Evolutionary conservation across 2,888 invertebrate genomes (phyloP).

Genomic region (Scaptomyza polygonia): DNA sequence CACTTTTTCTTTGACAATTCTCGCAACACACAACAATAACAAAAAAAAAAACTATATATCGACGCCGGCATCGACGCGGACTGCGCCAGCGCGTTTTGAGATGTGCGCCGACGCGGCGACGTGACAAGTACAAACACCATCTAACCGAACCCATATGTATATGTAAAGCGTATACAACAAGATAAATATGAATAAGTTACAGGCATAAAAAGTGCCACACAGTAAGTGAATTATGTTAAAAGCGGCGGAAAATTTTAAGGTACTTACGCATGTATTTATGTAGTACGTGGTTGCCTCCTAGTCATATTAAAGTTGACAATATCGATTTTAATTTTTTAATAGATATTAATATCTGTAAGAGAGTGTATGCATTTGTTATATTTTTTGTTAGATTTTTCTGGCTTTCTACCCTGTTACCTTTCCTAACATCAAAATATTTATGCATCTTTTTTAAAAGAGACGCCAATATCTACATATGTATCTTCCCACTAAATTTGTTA

Average conservation of each 20-base stretch:
- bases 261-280: constrained; percentile 28
- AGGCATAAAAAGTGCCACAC: constrained; percentile 18
- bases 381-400: no score
- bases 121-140: constrained; percentile 65
- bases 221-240: constrained; percentile 67
- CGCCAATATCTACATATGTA: no score
- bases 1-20: constrained; percentile 67
- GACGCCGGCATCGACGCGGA: constrained; percentile 25
- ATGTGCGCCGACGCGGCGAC: constrained; percentile 58
- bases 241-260: constrained; percentile 69
- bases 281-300: not conserved
- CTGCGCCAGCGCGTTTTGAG: constrained; percentile 38
- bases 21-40: constrained; percentile 37
- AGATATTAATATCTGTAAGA: not conserved
- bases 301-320: not conserved
- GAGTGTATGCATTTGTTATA: not conserved
- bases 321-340: not conserved
- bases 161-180: constrained; percentile 32
- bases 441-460: no score
- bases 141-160: constrained; percentile 62
- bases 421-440: no score
- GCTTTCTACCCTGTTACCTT: no score
- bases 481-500: no score
- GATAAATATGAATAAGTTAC: constrained; percentile 22
- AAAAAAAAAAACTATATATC: constrained; percentile 53